A percentile compares a stretch with the other conserved stretches of the same genome.
Conservation (phyloP, 23 tunicate genomes). For the Ciona savignyi region DNA sequence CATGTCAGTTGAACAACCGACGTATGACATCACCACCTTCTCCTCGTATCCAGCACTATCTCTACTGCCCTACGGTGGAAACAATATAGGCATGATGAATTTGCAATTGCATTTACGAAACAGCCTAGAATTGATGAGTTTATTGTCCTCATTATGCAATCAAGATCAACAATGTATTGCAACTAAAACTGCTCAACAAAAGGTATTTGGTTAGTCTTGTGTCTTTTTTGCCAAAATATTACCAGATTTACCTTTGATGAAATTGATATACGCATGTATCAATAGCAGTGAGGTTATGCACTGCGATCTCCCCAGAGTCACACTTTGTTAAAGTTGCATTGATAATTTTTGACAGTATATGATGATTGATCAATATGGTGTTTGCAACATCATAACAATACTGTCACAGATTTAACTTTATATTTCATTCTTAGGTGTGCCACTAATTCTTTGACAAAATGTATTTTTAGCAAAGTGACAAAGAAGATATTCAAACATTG, state of each 20-base stretch:
- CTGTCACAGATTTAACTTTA: too few relatives aligned
- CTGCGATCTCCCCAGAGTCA: too few relatives aligned
- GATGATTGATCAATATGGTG: too few relatives aligned
- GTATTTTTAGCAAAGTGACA: background rate
- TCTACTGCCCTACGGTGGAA: background rate
- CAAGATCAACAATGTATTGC: background rate
- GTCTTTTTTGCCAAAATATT: background rate
- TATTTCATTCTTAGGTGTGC: too few relatives aligned
- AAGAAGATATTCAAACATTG: background rate
- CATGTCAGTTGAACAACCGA: background rate
- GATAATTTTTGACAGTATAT: too few relatives aligned
- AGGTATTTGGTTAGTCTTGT: background rate
- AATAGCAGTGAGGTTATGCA: too few relatives aligned
- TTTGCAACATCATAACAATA: too few relatives aligned
- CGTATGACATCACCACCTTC: background rate
- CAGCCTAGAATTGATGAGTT: background rate
- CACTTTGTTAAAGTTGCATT: too few relatives aligned
- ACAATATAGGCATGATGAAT: background rate
- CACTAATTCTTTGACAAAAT: too few relatives aligned
- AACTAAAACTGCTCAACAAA: background rate
- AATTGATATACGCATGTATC: too few relatives aligned
- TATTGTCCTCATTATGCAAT: background rate
- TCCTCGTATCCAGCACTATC: background rate
- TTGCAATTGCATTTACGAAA: background rate
- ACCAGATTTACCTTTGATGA: too few relatives aligned